Base-by-base conservation (phyloP, 1,140 invertebrate species). In the Calycopis cecrops region DNA sequence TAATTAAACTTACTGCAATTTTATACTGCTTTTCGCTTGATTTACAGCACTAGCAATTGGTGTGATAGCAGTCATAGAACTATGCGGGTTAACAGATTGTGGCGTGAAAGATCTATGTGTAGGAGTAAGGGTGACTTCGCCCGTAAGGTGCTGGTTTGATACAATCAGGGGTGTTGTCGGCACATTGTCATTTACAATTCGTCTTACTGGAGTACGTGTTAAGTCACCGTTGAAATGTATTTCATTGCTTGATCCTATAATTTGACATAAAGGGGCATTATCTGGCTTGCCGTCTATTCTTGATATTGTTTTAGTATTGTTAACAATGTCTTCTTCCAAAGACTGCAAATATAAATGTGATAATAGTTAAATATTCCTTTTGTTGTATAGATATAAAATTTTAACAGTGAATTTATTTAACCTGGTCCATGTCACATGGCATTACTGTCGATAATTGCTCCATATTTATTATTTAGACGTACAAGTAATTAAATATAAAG, bases 1-100 rank as follows among this genome's bases (percentile, higher is more conserved):
- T n/a, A n/a, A n/a, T 28, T 28, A 6, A 28, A 82, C 85, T 80
- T 76, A 88, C 87, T 88, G 85, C 49, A 88, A 69, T 68, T 88
- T 88, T 52, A 88, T 84, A 68, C 85, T 88, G 56, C 73, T 86
- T 62, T 73, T 87, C 34, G 84, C 85, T 70, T 87, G 85, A 67
- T 65, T 79, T 28, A 79, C 76, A 48, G 79, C 86, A 74, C 84
- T 86, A 12, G 76, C 71, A 63, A 88, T 75, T n/a, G 87, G 85
- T 10, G 85, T 88, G 11, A 85, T 60, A 37, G 82, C 72, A 53
- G 67, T 65, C 74, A 88, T 79, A 18, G 76, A 65, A 67, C 62
- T 77, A 55, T 88, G 85, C 9, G 87, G 87, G 55, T 88, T 88
- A 0, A 63, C 33, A 40, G 65, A 48, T 63, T 85, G 79, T 49